Percentiles rank a stretch among this genome's conserved stretches.
phyloP scores from a whole-genome alignment of 2,888 invertebrate genomes.

The Onthophagus sagittarius region DNA sequence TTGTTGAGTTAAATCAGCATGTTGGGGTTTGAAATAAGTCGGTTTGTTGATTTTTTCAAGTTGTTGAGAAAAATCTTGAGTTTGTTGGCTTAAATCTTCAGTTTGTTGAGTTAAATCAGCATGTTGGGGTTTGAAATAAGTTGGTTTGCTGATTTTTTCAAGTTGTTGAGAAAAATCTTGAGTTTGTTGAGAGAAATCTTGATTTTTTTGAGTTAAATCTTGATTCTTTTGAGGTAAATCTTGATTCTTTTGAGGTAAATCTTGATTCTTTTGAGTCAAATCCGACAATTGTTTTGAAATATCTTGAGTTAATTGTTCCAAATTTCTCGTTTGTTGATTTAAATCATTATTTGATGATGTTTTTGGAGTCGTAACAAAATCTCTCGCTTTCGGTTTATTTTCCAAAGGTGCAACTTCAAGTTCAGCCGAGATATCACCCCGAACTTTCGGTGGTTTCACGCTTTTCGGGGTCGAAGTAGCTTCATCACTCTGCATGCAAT shows the following conservation, averaged over 20 bases:
- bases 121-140: constrained; percentile 30
- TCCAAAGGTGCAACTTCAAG: neutral
- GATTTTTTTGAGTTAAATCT: constrained; percentile 25
- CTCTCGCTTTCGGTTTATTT: neutral
- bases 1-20: constrained; percentile 25
- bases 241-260: constrained; percentile 37
- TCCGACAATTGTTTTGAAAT: constrained; percentile 27
- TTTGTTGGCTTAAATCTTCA: constrained; percentile 28
- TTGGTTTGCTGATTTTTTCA: constrained; percentile 28
- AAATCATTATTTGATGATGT: neutral
- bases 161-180: constrained; percentile 37
- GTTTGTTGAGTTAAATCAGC: constrained; percentile 25
- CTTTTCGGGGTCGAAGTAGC: neutral
- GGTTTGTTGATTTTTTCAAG: constrained; percentile 29
- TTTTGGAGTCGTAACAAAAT: neutral
- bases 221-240: constrained; percentile 30
- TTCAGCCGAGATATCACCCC: neutral
- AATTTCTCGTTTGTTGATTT: constrained; percentile 2
- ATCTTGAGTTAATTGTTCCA: constrained; percentile 14
- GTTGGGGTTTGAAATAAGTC: constrained; percentile 31
- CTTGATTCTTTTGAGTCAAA: constrained; percentile 33
- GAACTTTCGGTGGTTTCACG: neutral
- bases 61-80: constrained; percentile 37
- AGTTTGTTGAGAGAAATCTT: constrained; percentile 28
- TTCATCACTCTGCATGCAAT: constrained; percentile 7